phyloP scores from a whole-genome alignment of 2,113 vertebrate genomes.

The Scopus umbretta region DNA sequence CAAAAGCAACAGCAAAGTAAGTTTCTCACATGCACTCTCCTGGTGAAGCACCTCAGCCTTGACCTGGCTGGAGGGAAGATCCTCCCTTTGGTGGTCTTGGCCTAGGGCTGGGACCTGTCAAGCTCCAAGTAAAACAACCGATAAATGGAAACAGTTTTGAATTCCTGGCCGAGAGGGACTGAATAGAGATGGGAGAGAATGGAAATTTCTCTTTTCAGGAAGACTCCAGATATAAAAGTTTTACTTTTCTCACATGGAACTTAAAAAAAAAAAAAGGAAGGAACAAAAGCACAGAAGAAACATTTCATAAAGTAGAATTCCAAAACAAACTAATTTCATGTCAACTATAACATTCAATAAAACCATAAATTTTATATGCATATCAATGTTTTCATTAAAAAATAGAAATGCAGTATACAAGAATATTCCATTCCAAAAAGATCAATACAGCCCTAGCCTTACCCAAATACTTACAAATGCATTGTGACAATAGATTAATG shows the following conservation, averaged over 20 bases:
- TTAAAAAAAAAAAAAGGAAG: neutral
- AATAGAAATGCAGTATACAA: neutral
- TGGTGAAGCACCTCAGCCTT: neutral
- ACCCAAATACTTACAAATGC: neutral
- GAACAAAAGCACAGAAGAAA: neutral
- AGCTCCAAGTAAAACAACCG: neutral
- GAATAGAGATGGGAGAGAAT: neutral
- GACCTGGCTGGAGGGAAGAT: neutral
- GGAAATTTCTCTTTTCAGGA: conserved; percentile 5
- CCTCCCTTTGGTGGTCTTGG: neutral
- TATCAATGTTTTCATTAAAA: neutral
- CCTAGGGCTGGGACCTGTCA: neutral
- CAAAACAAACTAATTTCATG: neutral
- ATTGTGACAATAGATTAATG: neutral
- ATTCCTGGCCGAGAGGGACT: neutral
- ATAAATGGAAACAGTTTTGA: neutral
- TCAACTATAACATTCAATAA: neutral
- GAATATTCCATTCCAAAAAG: neutral
- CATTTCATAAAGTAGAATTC: neutral
- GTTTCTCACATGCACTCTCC: neutral
- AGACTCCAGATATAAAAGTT: neutral
- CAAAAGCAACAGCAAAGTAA: neutral
- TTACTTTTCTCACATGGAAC: neutral
- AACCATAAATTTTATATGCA: neutral
- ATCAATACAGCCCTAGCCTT: neutral